Evolutionary conservation across 2,888 invertebrate genomes (phyloP).

Genomic region (Scaptomyza reducta): DNA sequence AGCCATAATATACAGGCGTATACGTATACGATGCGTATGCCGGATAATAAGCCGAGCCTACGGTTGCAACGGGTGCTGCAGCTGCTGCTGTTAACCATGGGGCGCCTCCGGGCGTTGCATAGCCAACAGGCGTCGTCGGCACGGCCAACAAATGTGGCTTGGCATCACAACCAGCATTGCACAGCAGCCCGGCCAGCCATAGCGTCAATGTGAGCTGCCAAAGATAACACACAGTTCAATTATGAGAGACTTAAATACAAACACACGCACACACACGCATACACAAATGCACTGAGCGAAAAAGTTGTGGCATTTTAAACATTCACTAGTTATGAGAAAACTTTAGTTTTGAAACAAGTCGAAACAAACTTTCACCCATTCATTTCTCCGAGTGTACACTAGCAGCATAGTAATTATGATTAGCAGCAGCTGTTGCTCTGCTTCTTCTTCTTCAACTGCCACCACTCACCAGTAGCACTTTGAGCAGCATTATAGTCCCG

Average conservation of each 20-base stretch:
- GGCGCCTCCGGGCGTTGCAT: constrained; percentile 61
- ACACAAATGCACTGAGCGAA: not conserved
- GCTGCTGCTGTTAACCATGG: constrained; percentile 40
- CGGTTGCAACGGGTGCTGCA: constrained; percentile 31
- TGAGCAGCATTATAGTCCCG: constrained; percentile 55
- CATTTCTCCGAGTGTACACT: not conserved
- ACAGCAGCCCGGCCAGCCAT: constrained; percentile 26
- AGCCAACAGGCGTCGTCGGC: constrained; percentile 62
- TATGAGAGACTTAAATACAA: not conserved
- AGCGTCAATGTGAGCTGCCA: constrained; percentile 52
- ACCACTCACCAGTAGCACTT: constrained; percentile 64
- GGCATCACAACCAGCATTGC: constrained; percentile 34
- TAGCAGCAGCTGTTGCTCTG: not conserved
- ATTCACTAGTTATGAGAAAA: too few relatives aligned
- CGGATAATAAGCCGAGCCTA: constrained; percentile 63
- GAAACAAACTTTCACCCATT: not conserved
- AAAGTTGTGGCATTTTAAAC: not conserved
- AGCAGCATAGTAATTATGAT: not conserved
- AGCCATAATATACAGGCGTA: constrained; percentile 65
- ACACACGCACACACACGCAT: too few relatives aligned
- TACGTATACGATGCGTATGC: constrained; percentile 71
- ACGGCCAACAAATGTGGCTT: constrained; percentile 67
- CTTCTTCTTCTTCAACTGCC: not conserved
- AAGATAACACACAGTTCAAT: constrained; percentile 6
- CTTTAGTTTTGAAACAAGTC: too few relatives aligned